phyloP scores from a whole-genome alignment of 2,113 vertebrate genomes.

The Oryzias curvinotus region DNA sequence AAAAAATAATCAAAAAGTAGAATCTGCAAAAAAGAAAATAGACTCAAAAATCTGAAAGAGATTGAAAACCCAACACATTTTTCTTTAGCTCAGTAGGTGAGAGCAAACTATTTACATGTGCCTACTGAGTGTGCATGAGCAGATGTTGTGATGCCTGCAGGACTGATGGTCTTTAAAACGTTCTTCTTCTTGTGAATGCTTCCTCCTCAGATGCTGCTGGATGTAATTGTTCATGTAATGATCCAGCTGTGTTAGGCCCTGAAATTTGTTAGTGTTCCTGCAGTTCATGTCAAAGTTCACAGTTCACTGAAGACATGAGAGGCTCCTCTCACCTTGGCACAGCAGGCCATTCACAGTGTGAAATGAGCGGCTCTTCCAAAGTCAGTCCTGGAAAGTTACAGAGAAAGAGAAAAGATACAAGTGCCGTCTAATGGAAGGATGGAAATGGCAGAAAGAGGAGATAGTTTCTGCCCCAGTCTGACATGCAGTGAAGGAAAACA shows the following conservation, averaged over 20 bases:
- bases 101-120: constrained; percentile 21
- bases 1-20: constrained; percentile 21
- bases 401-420: neutral
- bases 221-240: constrained; percentile 14
- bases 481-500: neutral
- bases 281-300: constrained; percentile 2
- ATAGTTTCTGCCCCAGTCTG: neutral
- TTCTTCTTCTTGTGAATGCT: constrained; percentile 15
- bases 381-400: neutral
- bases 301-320: constrained; percentile 1
- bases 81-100: constrained; percentile 41
- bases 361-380: neutral
- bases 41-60: constrained; percentile 20
- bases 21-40: constrained; percentile 17
- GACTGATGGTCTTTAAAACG: constrained; percentile 3
- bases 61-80: constrained; percentile 16
- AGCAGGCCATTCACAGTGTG: constrained; percentile 4
- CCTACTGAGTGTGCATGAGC: neutral
- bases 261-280: constrained; percentile 1
- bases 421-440: neutral
- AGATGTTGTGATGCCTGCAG: constrained; percentile 9
- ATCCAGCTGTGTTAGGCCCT: neutral
- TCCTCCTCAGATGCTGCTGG: neutral
- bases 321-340: neutral
- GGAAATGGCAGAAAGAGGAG: neutral